Conservation (phyloP, 2,888 invertebrate species). For the Pammene fasciana region DNA sequence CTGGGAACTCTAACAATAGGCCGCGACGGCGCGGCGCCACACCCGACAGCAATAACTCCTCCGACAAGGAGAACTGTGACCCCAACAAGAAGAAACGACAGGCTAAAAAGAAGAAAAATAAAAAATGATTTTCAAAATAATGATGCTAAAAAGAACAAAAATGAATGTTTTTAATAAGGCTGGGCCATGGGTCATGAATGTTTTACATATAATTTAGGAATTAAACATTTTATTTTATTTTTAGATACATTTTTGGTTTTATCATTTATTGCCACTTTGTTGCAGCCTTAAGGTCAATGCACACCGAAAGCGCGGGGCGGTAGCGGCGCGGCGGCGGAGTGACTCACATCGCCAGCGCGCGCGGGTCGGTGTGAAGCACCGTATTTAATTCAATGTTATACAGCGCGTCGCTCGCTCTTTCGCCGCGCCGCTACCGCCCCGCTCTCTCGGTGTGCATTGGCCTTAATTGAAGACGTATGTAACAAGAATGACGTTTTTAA, state of each 20-base stretch:
- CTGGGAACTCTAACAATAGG: conserved; percentile 49
- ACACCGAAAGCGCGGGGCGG: no score
- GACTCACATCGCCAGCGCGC: no score
- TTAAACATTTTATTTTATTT: conserved; percentile 26
- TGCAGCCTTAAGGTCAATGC: no score
- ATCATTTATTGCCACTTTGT: no score
- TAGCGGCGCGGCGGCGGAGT: no score
- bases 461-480: no score
- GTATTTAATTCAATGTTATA: no score
- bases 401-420: no score
- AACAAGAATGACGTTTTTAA: no score
- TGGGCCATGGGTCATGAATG: not conserved
- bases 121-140: conserved; percentile 24
- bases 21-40: conserved; percentile 59
- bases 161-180: not conserved
- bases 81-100: conserved; percentile 63
- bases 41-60: conserved; percentile 72
- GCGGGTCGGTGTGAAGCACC: no score
- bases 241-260: not conserved
- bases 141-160: conserved; percentile 44
- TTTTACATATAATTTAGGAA: conserved; percentile 12
- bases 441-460: no score
- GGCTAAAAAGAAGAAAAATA: conserved; percentile 50
- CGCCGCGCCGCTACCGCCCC: no score
- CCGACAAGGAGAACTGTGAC: conserved; percentile 76